phyloP scores from a whole-genome alignment of 2,797 vertebrate genomes.

The Onychomys arenicola region DNA sequence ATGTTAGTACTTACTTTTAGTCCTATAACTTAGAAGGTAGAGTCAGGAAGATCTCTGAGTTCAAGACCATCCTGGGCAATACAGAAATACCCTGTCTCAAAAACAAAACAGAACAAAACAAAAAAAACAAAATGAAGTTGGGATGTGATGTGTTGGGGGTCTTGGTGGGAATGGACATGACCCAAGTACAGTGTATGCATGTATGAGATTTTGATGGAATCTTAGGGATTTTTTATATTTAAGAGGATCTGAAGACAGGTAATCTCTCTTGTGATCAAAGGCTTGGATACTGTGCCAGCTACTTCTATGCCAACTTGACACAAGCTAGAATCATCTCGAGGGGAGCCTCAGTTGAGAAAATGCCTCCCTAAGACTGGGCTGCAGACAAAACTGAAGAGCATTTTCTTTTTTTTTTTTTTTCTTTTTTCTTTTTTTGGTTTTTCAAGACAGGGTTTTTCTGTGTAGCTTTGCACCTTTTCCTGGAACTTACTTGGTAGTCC shows the following conservation, averaged over 20 bases:
- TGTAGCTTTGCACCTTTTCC: no score
- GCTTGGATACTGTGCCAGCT: background rate
- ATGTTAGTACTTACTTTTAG: background rate
- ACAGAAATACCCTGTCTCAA: background rate
- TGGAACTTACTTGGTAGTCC: no score
- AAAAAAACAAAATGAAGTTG: background rate
- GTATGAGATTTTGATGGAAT: background rate
- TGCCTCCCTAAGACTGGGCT: background rate
- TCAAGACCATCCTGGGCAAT: background rate
- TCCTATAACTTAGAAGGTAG: background rate
- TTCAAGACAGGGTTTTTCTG: no score
- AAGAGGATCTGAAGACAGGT: background rate
- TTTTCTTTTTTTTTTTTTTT: background rate
- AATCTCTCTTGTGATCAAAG: background rate
- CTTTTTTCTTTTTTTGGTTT: no score
- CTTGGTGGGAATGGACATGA: background rate
- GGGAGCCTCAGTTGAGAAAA: background rate
- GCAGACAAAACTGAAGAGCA: background rate
- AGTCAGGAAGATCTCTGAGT: background rate
- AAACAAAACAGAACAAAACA: no score
- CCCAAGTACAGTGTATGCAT: background rate
- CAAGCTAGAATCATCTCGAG: background rate
- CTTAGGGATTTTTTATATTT: background rate
- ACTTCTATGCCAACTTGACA: background rate
- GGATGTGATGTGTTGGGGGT: background rate